phyloP scores from a whole-genome alignment of 2,113 vertebrate species.

The Larimichthys crocea region DNA sequence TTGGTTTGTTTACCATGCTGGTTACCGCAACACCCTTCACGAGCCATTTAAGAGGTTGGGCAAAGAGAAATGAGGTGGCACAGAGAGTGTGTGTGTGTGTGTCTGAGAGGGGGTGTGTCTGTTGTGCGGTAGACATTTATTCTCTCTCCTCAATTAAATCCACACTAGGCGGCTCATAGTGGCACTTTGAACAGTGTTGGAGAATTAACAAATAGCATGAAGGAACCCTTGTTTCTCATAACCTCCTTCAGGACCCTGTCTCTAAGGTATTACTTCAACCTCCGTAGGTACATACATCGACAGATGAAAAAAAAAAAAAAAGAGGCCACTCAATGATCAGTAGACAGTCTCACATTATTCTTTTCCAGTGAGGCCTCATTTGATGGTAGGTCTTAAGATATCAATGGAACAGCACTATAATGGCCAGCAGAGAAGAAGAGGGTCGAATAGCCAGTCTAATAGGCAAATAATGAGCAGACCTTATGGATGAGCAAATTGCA shows the following conservation, averaged over 20 bases:
- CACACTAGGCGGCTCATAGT: slow-evolving; percentile 58
- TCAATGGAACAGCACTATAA: slow-evolving; percentile 44
- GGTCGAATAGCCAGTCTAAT: slow-evolving; percentile 55
- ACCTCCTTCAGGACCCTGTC: slow-evolving; percentile 33
- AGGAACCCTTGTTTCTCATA: slow-evolving; percentile 51
- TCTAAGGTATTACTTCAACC: slow-evolving; percentile 30
- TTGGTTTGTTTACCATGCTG: slow-evolving; percentile 69
- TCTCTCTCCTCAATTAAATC: slow-evolving; percentile 75
- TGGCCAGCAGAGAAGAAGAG: slow-evolving; percentile 21
- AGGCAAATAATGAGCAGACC: slow-evolving; percentile 72
- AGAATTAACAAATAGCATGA: slow-evolving; percentile 54
- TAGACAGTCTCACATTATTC: slow-evolving; percentile 27
- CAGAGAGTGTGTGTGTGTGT: slow-evolving; percentile 17
- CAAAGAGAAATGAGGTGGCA: slow-evolving; percentile 46
- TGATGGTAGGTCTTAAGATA: slow-evolving; percentile 33
- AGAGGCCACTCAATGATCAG: background rate
- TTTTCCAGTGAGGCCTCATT: slow-evolving; percentile 44
- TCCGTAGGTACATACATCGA: slow-evolving; percentile 13
- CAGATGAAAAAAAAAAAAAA: background rate
- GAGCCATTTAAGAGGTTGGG: slow-evolving; percentile 60
- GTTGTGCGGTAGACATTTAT: slow-evolving; percentile 46
- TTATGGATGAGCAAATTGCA: slow-evolving; percentile 61
- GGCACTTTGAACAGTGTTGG: slow-evolving; percentile 36
- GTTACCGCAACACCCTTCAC: slow-evolving; percentile 65
- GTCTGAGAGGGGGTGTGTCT: slow-evolving; percentile 12